These are phyloP conservation scores for Typhlomys cinereus DNA, from an alignment of 2,113 vertebrate genomes.

Conservation along the genomic window DNA sequence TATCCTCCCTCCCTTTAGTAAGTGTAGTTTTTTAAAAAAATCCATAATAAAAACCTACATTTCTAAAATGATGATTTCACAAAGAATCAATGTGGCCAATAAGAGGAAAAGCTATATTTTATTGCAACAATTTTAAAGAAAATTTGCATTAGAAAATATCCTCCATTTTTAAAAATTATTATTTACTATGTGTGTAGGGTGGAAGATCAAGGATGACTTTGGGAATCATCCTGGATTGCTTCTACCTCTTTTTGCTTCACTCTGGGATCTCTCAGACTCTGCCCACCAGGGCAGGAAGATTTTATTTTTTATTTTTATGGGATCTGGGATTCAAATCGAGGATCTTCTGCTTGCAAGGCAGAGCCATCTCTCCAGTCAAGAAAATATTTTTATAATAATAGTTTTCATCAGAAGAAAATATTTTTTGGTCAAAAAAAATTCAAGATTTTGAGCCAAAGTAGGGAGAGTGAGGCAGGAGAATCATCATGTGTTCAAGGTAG, in stretches of 20 bases:
- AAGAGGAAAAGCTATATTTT: slow-evolving; percentile 51
- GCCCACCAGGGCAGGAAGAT: too few relatives aligned
- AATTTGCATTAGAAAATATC: slow-evolving; percentile 15
- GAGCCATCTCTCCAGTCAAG: too few relatives aligned
- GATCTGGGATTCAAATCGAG: too few relatives aligned
- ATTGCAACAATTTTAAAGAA: slow-evolving; percentile 18
- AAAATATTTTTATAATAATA: slow-evolving; percentile 26
- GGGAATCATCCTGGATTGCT: too few relatives aligned
- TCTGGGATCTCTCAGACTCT: too few relatives aligned
- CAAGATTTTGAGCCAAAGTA: not conserved
- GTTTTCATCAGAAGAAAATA: not conserved
- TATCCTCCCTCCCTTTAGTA: not conserved
- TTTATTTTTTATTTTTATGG: too few relatives aligned
- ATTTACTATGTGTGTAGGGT: too few relatives aligned
- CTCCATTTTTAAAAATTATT: too few relatives aligned
- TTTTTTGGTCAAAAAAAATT: not conserved
- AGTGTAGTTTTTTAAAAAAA: not conserved
- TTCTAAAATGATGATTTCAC: not conserved
- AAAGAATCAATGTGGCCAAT: slow-evolving; percentile 20
- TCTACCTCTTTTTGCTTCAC: too few relatives aligned
- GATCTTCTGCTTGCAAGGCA: too few relatives aligned
- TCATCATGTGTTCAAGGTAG: not conserved
- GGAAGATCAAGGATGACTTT: too few relatives aligned
- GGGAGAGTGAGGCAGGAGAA: not conserved
- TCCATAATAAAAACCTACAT: not conserved